A percentile compares a stretch with the other conserved stretches of the same genome.
Conservation (phyloP, 2,888 invertebrate genomes). For the Julus scandinavius region DNA sequence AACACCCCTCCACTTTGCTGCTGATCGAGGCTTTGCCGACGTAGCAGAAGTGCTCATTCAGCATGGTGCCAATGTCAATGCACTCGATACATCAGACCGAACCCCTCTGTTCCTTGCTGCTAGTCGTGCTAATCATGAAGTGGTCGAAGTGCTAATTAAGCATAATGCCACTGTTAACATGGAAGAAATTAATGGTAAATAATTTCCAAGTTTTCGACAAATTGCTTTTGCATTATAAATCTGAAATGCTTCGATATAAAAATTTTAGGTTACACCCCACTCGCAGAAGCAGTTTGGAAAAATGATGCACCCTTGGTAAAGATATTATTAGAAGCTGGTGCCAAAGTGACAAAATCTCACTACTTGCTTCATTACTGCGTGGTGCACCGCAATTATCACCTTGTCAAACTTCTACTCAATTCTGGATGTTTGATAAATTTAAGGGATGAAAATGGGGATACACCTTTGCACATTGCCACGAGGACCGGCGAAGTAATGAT, state of each 20-base stretch:
- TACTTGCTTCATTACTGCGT: constrained; percentile 77
- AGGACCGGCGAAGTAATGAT: constrained; percentile 69
- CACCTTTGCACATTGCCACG: constrained; percentile 75
- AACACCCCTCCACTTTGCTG: constrained; percentile 73
- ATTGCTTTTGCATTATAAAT: not conserved
- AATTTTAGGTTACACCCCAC: constrained; percentile 73
- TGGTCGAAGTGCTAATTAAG: constrained; percentile 65
- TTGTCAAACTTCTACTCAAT: constrained; percentile 71
- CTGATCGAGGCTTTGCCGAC: constrained; percentile 71
- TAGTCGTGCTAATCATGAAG: constrained; percentile 65
- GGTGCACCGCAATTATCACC: constrained; percentile 72
- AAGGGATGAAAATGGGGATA: constrained; percentile 75
- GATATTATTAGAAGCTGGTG: constrained; percentile 73
- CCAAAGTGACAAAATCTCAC: constrained; percentile 77
- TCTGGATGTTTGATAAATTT: constrained; percentile 74
- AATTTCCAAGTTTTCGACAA: not conserved
- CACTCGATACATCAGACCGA: constrained; percentile 72
- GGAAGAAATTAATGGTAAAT: constrained; percentile 75
- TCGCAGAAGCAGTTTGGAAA: constrained; percentile 78
- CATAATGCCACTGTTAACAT: constrained; percentile 65
- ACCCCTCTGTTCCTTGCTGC: constrained; percentile 69
- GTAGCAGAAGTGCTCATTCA: constrained; percentile 71
- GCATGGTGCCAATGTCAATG: constrained; percentile 72
- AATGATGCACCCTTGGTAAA: constrained; percentile 72
- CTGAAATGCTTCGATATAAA: not conserved